Conservation (phyloP, 2,888 invertebrate species). For the Napeogenes inachia region DNA sequence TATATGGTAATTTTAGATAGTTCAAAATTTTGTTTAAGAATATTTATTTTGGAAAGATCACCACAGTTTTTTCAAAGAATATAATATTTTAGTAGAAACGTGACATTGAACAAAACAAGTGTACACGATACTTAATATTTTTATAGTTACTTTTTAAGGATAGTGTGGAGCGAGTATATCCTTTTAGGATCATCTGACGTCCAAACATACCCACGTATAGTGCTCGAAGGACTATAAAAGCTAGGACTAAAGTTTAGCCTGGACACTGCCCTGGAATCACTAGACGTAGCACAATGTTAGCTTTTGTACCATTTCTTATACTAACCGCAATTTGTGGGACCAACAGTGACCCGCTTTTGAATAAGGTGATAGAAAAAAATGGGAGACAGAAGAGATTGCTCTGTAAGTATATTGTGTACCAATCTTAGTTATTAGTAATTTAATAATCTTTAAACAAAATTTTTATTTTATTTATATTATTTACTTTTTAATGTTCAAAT, state of each 20-base stretch:
- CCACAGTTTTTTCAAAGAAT: too few species aligned
- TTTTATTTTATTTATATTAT: too few species aligned
- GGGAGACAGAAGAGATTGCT: constrained; percentile 53
- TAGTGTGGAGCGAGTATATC: constrained; percentile 53
- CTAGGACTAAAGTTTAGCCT: constrained; percentile 61
- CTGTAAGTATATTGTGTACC: constrained; percentile 46
- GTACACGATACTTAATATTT: constrained; percentile 4
- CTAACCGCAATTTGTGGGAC: constrained; percentile 34
- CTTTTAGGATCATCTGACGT: constrained; percentile 63
- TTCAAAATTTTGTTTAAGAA: too few species aligned
- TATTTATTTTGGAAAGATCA: too few species aligned
- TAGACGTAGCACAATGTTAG: constrained; percentile 48
- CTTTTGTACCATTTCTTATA: constrained; percentile 42
- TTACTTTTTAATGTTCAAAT: too few species aligned
- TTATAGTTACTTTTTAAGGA: constrained; percentile 19
- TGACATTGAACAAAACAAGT: neutral
- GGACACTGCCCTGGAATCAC: constrained; percentile 66
- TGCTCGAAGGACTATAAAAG: constrained; percentile 66
- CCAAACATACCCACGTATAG: constrained; percentile 67
- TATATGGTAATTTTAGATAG: too few species aligned
- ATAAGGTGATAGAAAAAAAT: constrained; percentile 28
- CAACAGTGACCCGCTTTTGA: constrained; percentile 27
- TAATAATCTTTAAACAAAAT: neutral
- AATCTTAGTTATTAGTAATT: constrained; percentile 1
- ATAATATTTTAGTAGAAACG: neutral